These are phyloP conservation scores for Lasioglossum vierecki DNA, from an alignment of 2,888 invertebrate genomes.

Conservation along the genomic window DNA sequence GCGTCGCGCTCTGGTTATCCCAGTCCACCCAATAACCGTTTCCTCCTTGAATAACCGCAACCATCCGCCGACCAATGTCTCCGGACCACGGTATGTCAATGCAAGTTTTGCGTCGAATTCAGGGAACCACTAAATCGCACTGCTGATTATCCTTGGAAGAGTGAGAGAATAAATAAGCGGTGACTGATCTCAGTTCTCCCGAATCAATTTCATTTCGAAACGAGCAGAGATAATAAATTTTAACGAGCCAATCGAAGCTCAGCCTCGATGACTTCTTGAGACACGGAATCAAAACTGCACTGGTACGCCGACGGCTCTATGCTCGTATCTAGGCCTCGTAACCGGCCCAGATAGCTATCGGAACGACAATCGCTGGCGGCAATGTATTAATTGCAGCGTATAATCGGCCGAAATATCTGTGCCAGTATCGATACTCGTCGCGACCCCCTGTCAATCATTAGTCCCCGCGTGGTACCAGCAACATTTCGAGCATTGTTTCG, in stretches of 20 bases:
- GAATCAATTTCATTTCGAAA: not conserved
- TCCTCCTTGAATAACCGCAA: slow-evolving; percentile 66
- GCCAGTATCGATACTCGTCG: slow-evolving; percentile 59
- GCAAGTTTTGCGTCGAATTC: not conserved
- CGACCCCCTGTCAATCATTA: slow-evolving; percentile 44
- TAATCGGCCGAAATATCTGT: slow-evolving; percentile 52
- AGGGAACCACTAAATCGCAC: not conserved
- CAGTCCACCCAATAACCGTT: slow-evolving; percentile 57
- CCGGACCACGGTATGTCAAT: slow-evolving; percentile 32
- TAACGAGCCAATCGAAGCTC: not conserved
- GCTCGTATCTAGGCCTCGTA: slow-evolving; percentile 39
- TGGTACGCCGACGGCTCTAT: slow-evolving; percentile 26
- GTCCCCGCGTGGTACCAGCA: not conserved
- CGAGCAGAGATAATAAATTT: not conserved
- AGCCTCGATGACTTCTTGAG: not conserved
- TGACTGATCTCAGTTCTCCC: not conserved
- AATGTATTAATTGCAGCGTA: slow-evolving; percentile 57
- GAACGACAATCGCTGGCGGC: slow-evolving; percentile 60
- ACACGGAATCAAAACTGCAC: slow-evolving; percentile 11
- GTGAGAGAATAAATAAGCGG: not conserved
- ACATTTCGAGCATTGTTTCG: not conserved
- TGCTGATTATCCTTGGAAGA: not conserved
- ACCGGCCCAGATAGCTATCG: slow-evolving; percentile 47
- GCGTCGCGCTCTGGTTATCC: slow-evolving; percentile 46
- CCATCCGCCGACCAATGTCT: slow-evolving; percentile 68